Conservation (phyloP, 2,888 invertebrate species). For the Stenichneumon culpator region DNA sequence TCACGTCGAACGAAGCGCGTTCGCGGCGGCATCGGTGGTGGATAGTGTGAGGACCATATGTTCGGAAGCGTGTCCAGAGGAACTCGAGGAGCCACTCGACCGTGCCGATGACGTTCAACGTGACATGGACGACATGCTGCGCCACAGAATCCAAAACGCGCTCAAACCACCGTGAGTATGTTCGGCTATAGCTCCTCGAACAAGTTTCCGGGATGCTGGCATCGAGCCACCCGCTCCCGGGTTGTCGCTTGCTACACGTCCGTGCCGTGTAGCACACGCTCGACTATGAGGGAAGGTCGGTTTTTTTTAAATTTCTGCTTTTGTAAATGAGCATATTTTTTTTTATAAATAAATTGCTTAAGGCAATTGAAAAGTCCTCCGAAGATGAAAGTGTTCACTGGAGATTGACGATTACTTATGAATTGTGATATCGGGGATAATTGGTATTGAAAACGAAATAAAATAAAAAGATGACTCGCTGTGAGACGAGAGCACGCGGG, state of each 20-base stretch:
- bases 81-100: slow-evolving; percentile 43
- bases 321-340: neutral
- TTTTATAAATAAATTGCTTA: neutral
- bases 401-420: too few species aligned
- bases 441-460: too few species aligned
- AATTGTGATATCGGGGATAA: too few species aligned
- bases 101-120: slow-evolving; percentile 36
- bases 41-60: slow-evolving; percentile 32
- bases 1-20: slow-evolving; percentile 50
- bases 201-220: slow-evolving; percentile 15
- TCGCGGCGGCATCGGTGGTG: neutral
- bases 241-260: neutral
- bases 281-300: neutral
- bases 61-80: slow-evolving; percentile 39
- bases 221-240: slow-evolving; percentile 8
- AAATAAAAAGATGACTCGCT: too few species aligned
- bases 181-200: slow-evolving; percentile 5
- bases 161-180: slow-evolving; percentile 25
- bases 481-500: too few species aligned
- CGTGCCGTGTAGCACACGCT: slow-evolving; percentile 7
- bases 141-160: slow-evolving; percentile 5
- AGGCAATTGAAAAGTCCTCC: too few species aligned
- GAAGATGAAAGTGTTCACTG: too few species aligned
- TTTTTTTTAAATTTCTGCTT: neutral
- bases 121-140: slow-evolving; percentile 33